Evolutionary conservation across 2,797 vertebrate species (phyloP).

Genomic region (Alouatta caraya): DNA sequence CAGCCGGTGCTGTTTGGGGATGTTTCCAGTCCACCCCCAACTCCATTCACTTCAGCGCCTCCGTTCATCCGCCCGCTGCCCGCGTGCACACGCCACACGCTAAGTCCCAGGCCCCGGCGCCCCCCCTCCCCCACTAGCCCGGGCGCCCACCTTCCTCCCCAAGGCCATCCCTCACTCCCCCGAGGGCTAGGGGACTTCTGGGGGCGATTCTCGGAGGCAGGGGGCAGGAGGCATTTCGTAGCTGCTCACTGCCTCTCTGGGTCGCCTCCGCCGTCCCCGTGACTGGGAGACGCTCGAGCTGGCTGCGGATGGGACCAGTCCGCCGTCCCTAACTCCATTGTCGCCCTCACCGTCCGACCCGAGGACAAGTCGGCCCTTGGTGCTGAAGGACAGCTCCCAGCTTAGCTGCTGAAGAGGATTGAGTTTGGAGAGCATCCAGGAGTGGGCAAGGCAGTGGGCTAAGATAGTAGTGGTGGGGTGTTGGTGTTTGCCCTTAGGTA

Average conservation of each 20-base stretch:
- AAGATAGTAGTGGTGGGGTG: conserved; percentile 58
- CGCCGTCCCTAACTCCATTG: conserved; percentile 25
- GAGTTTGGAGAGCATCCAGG: neutral
- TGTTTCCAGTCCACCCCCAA: conserved; percentile 78
- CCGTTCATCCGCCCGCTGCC: conserved; percentile 50
- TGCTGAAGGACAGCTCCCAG: conserved; percentile 81
- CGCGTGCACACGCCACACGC: conserved; percentile 55
- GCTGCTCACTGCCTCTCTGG: conserved; percentile 33
- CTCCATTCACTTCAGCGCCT: conserved; percentile 74
- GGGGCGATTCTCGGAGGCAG: conserved; percentile 47
- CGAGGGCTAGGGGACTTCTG: conserved; percentile 50
- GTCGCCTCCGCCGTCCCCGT: conserved; percentile 11
- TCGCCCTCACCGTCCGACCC: conserved; percentile 54
- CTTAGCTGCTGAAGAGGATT: neutral
- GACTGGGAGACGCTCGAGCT: conserved; percentile 54
- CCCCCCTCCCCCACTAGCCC: conserved; percentile 34
- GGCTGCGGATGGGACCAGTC: conserved; percentile 43
- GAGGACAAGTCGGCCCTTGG: conserved; percentile 53
- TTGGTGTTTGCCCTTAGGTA: conserved; percentile 67
- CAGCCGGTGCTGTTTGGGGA: conserved; percentile 79
- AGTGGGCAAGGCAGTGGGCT: conserved; percentile 1
- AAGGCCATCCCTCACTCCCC: neutral
- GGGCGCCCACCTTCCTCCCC: neutral
- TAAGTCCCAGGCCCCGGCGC: conserved; percentile 44
- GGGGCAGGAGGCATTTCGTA: neutral